Conservation (phyloP, 2,797 vertebrate species). For the Aldrovandia affinis region DNA sequence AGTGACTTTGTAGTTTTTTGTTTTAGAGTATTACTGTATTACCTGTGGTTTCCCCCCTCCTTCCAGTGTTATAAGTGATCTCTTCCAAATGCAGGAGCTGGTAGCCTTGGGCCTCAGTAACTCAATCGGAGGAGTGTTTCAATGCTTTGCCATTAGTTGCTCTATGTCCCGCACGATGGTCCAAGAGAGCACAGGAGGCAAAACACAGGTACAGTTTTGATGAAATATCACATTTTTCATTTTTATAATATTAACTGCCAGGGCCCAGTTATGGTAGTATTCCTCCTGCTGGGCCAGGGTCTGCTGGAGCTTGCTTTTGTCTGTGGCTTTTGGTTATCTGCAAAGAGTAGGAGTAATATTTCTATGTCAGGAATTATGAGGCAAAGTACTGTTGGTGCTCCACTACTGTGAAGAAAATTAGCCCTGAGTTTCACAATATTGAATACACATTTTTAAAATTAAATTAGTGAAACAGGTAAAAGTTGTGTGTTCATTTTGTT, state of each 20-base stretch:
- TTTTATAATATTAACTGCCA: background rate
- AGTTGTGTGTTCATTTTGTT: constrained; percentile 17
- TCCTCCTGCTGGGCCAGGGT: background rate
- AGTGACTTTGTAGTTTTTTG: background rate
- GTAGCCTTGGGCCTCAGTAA: constrained; percentile 93
- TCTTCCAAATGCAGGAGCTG: constrained; percentile 79
- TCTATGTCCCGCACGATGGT: constrained; percentile 95
- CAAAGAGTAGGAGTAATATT: background rate
- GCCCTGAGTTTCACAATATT: too few relatives aligned
- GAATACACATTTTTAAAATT: too few relatives aligned
- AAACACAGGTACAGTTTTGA: constrained; percentile 68
- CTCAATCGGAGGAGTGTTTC: constrained; percentile 86
- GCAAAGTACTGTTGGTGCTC: background rate
- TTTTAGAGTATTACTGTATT: background rate
- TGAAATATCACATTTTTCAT: background rate
- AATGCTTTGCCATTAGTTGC: constrained; percentile 90
- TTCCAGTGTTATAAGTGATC: constrained; percentile 30
- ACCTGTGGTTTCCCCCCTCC: background rate
- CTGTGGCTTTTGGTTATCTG: background rate
- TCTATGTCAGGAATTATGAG: background rate
- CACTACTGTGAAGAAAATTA: background rate
- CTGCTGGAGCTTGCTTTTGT: background rate
- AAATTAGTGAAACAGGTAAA: background rate
- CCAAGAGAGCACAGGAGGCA: constrained; percentile 86
- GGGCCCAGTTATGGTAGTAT: background rate